Conservation (phyloP, 2,113 vertebrate species). For the Sisor rabdophorus region DNA sequence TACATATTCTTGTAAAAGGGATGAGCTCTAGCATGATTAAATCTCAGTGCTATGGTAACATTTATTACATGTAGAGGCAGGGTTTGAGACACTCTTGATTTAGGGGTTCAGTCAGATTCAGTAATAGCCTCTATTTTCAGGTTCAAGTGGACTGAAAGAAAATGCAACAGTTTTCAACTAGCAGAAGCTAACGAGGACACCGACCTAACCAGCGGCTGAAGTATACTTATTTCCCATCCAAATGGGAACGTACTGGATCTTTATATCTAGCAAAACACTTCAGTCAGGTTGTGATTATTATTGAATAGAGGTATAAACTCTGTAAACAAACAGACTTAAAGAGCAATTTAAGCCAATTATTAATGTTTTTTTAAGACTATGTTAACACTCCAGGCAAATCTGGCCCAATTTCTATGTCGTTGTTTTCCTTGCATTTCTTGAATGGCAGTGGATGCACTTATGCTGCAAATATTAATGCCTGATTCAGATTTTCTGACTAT, state of each 20-base stretch:
- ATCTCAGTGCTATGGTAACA: constrained; percentile 5
- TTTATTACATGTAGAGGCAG: constrained; percentile 14
- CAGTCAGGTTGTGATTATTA: constrained; percentile 21
- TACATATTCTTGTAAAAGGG: background rate
- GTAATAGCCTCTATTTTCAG: constrained; percentile 11
- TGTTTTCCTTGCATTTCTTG: too few species aligned
- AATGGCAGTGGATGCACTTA: too few species aligned
- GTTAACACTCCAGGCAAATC: too few species aligned
- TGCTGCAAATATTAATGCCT: too few species aligned
- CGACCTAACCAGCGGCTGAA: constrained; percentile 53
- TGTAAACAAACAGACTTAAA: background rate
- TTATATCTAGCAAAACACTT: constrained; percentile 35
- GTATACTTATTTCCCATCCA: constrained; percentile 15
- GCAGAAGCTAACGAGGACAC: constrained; percentile 49
- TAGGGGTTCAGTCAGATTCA: background rate
- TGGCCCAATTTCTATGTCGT: too few species aligned
- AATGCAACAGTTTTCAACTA: constrained; percentile 57
- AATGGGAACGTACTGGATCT: background rate
- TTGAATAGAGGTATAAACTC: background rate
- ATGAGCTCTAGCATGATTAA: constrained; percentile 10
- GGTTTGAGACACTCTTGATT: background rate
- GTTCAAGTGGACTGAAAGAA: constrained; percentile 12
- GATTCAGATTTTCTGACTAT: too few species aligned
- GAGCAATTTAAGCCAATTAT: background rate
- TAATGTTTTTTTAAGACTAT: background rate